Evolutionary conservation across 1,140 invertebrate genomes (phyloP).

Genomic region (Cyclargus thomasi): DNA sequence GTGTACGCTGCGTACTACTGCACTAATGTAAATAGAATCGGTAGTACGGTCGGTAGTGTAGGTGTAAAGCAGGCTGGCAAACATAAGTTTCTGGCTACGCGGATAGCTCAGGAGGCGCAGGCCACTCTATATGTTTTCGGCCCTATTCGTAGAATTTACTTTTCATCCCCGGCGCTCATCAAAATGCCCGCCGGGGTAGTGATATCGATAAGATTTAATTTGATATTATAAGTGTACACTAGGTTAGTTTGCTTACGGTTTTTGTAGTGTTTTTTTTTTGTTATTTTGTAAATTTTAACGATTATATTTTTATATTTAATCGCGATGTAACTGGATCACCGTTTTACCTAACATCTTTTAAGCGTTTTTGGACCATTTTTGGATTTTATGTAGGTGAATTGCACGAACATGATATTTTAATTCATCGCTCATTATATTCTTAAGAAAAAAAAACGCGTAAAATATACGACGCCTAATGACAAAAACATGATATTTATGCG

Average conservation of each 20-base stretch:
- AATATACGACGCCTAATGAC: slow-evolving; percentile 20
- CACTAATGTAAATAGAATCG: slow-evolving; percentile 42
- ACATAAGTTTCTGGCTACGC: slow-evolving; percentile 36
- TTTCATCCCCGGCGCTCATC: slow-evolving; percentile 40
- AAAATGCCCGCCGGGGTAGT: slow-evolving; percentile 39
- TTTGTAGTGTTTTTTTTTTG: slow-evolving; percentile 68
- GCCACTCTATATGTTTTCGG: slow-evolving; percentile 73
- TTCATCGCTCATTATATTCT: slow-evolving; percentile 24
- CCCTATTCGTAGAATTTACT: slow-evolving; percentile 61
- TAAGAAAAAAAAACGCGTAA: slow-evolving; percentile 9
- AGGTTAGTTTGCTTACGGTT: slow-evolving; percentile 65
- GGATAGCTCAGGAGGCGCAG: slow-evolving; percentile 42
- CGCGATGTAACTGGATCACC: slow-evolving; percentile 58
- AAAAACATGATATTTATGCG: slow-evolving; percentile 7
- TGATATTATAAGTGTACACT: slow-evolving; percentile 64
- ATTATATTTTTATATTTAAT: slow-evolving; percentile 52
- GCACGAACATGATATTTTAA: slow-evolving; percentile 31
- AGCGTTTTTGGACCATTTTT: slow-evolving; percentile 41
- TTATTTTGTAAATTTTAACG: slow-evolving; percentile 71
- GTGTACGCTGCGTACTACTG: slow-evolving; percentile 27
- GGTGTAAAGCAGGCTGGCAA: slow-evolving; percentile 44
- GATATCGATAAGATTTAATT: slow-evolving; percentile 61
- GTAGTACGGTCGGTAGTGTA: slow-evolving; percentile 35
- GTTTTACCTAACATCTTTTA: slow-evolving; percentile 44
- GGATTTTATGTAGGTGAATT: slow-evolving; percentile 32